These are phyloP conservation scores for Nesidiocoris tenuis DNA, from an alignment of 2,888 invertebrate genomes.

Conservation along the genomic window DNA sequence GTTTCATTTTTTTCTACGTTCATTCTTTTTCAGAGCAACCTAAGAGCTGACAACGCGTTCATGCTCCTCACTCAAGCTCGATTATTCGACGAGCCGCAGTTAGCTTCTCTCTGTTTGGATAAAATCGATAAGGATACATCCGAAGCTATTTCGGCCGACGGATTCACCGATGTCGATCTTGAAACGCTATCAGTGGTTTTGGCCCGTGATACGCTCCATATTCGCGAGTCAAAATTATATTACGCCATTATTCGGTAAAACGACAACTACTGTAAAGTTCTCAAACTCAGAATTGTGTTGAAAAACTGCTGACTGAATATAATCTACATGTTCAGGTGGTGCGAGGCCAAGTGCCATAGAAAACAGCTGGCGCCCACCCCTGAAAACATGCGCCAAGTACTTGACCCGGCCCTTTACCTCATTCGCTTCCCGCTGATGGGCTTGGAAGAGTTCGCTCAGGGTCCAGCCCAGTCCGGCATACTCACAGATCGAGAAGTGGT, in stretches of 20 bases:
- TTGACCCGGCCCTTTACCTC: slow-evolving; percentile 69
- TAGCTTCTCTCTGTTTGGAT: slow-evolving; percentile 77
- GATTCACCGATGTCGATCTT: slow-evolving; percentile 78
- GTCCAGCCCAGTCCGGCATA: slow-evolving; percentile 72
- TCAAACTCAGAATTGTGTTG: neutral
- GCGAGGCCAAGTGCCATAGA: slow-evolving; percentile 71
- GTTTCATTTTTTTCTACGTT: too few species aligned
- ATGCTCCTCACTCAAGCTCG: slow-evolving; percentile 74
- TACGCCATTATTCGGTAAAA: slow-evolving; percentile 68
- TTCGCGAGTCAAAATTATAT: slow-evolving; percentile 76
- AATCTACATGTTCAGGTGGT: slow-evolving; percentile 69
- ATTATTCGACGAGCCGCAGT: slow-evolving; percentile 77
- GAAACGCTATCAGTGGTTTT: slow-evolving; percentile 75
- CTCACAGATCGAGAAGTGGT: slow-evolving; percentile 75
- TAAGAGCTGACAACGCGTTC: slow-evolving; percentile 81
- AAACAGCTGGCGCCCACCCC: slow-evolving; percentile 65
- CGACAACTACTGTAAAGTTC: too few species aligned
- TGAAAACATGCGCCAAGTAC: slow-evolving; percentile 67
- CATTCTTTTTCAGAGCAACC: slow-evolving; percentile 67
- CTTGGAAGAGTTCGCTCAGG: slow-evolving; percentile 79
- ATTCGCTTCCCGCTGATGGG: slow-evolving; percentile 82
- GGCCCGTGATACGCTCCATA: slow-evolving; percentile 74
- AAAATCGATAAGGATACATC: slow-evolving; percentile 80
- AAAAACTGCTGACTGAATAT: too few species aligned
- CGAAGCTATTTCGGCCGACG: slow-evolving; percentile 76